Evolutionary conservation across 2,113 vertebrate genomes (phyloP).

Genomic region (Saguinus midas): DNA sequence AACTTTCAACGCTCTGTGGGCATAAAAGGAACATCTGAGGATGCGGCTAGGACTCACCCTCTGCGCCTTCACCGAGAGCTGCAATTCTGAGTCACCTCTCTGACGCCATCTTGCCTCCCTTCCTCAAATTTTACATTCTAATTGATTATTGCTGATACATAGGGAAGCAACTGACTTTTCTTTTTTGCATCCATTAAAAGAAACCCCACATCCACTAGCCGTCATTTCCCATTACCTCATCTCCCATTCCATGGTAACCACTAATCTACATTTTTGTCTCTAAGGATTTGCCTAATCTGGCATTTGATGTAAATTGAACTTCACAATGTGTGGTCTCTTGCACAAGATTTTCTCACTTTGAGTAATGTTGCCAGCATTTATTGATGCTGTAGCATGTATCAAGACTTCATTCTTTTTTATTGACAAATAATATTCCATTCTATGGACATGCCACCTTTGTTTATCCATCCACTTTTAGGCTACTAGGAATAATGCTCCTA

Average conservation of each 20-base stretch:
- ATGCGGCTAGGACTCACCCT: too few relatives aligned
- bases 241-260: too few relatives aligned
- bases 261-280: neutral
- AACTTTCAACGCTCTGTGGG: too few relatives aligned
- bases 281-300: neutral
- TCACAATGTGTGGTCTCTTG: neutral
- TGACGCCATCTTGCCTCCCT: too few relatives aligned
- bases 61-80: too few relatives aligned
- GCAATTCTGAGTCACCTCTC: too few relatives aligned
- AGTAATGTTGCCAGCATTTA: neutral
- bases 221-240: neutral
- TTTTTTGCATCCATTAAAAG: neutral
- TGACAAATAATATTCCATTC: neutral
- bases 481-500: neutral
- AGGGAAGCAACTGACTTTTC: neutral
- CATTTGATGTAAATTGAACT: neutral
- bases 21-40: too few relatives aligned
- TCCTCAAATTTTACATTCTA: neutral
- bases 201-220: neutral
- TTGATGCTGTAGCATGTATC: neutral
- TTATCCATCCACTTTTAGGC: neutral
- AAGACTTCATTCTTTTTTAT: neutral
- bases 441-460: neutral
- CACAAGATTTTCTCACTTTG: neutral
- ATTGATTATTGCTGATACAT: neutral